Base-by-base conservation (phyloP, 2,797 vertebrate species). In the Sebastes iracundus region DNA sequence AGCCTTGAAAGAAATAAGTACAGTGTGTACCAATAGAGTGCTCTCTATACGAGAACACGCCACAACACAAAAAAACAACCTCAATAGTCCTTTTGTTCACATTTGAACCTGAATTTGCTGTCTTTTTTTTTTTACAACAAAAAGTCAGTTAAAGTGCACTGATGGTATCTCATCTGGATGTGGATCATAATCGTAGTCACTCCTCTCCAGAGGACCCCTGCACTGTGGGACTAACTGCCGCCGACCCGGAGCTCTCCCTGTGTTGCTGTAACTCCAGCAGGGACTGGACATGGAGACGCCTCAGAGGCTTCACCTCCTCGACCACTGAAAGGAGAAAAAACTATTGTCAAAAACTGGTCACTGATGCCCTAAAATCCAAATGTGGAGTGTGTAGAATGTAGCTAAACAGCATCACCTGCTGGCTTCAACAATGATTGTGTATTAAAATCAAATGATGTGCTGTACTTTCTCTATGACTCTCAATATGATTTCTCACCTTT, bases 251-350 rank as follows among this genome's bases (percentile, higher is more conserved):
- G 42, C 74, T 49, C n/a, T 72, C 80, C 58, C 77, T 76, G 35
- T 72, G 87, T 32, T 62, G 90, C 85, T 94, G 95, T 13, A 95
- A 42, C 77, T 95, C 94, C 82, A 94, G 84, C 38, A 96, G 92
- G 14, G 94, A 93, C 33, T 93, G 92, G 55, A 95, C 87, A 2
- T 96, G 96, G 6, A 96, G 92, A 8, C 82, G 89, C 83, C 95
- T 90, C 80, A 96, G 87, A 62, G 89, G 75, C 72, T 95, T 95
- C 82, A 96, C 90, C 77, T 96, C 96, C 75, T 95, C 95, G 0
- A 94, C 81, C 82, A 96, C 96, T 96, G 87, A 18, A 72, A 86
- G 20, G 18, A 81, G n/a, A 76, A 49, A 12, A 77, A 10, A 77
- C n/a, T 0, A 25, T 4, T 0, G 11, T 78, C 13, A 58, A 23